These are phyloP conservation scores for Salvelinus alpinus DNA, from an alignment of 2,113 vertebrate species.

Conservation along the genomic window DNA sequence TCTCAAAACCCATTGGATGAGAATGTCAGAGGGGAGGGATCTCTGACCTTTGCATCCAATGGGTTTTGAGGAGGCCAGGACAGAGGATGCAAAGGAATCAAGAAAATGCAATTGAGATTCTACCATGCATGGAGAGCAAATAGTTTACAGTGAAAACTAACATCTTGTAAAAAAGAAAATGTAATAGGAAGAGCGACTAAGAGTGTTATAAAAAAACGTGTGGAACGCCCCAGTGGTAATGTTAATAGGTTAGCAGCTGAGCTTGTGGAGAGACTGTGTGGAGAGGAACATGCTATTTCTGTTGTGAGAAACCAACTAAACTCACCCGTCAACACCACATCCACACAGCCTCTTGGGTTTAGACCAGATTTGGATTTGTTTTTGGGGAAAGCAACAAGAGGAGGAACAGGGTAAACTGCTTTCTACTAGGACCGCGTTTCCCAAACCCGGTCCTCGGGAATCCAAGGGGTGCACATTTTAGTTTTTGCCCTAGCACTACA, in stretches of 20 bases:
- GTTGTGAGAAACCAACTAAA: conserved; percentile 30
- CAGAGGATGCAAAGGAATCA: too few relatives aligned
- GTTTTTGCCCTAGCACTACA: too few relatives aligned
- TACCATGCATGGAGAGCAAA: too few relatives aligned
- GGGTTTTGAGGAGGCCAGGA: too few relatives aligned
- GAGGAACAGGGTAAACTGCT: conserved; percentile 20
- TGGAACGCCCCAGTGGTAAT: neutral
- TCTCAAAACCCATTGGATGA: too few relatives aligned
- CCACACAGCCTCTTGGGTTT: conserved; percentile 47
- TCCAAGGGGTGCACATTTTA: too few relatives aligned
- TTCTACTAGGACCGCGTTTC: neutral
- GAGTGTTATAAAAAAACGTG: neutral
- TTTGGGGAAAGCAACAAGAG: conserved; percentile 40
- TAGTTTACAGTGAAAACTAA: too few relatives aligned
- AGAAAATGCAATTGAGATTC: too few relatives aligned
- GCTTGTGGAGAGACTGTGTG: conserved; percentile 21
- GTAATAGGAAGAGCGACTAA: neutral
- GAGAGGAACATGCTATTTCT: conserved; percentile 37
- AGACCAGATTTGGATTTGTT: conserved; percentile 56
- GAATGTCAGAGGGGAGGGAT: too few relatives aligned
- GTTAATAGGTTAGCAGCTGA: neutral
- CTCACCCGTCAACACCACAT: conserved; percentile 30
- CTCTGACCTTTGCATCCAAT: too few relatives aligned
- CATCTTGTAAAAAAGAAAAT: too few relatives aligned
- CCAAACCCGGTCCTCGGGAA: too few relatives aligned